Conservation (phyloP, 2,888 invertebrate species). For the Itoplectis maculator region DNA sequence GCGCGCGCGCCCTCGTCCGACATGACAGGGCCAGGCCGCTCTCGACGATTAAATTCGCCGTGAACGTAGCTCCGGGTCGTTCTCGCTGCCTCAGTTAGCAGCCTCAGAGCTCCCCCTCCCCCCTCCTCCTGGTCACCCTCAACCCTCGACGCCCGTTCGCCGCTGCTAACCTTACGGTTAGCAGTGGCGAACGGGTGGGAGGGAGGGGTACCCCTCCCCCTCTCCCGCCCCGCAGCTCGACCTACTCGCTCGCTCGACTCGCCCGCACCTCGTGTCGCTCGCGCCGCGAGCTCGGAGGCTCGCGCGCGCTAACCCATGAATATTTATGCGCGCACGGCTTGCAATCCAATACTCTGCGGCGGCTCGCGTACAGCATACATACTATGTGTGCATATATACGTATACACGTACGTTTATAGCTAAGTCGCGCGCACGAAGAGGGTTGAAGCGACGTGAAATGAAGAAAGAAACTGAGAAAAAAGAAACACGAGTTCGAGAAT, state of each 20-base stretch:
- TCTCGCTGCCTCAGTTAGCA: constrained; percentile 69
- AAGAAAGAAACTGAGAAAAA: constrained; percentile 30
- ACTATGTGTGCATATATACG: neutral
- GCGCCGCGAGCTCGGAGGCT: neutral
- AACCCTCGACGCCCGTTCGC: constrained; percentile 52
- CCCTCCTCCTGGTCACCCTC: constrained; percentile 60
- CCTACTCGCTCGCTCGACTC: constrained; percentile 2
- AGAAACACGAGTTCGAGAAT: constrained; percentile 40
- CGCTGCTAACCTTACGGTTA: constrained; percentile 39
- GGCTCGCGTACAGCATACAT: constrained; percentile 23
- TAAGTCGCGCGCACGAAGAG: constrained; percentile 35
- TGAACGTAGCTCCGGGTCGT: constrained; percentile 78
- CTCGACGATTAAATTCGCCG: constrained; percentile 83
- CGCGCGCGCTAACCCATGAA: constrained; percentile 74
- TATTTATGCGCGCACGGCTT: constrained; percentile 74
- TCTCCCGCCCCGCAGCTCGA: neutral
- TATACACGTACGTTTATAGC: too few relatives aligned
- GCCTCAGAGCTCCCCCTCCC: constrained; percentile 70
- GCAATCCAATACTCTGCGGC: constrained; percentile 72
- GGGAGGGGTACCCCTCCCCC: too few relatives aligned
- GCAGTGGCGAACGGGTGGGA: too few relatives aligned
- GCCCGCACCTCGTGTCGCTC: constrained; percentile 25
- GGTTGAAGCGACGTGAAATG: constrained; percentile 34
- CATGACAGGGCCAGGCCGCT: constrained; percentile 79
- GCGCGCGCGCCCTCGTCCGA: constrained; percentile 77